A percentile compares a stretch with the other conserved stretches of the same genome.
These are phyloP conservation scores for Mythimna loreyi DNA, from an alignment of 2,888 invertebrate genomes.

Conservation along the genomic window DNA sequence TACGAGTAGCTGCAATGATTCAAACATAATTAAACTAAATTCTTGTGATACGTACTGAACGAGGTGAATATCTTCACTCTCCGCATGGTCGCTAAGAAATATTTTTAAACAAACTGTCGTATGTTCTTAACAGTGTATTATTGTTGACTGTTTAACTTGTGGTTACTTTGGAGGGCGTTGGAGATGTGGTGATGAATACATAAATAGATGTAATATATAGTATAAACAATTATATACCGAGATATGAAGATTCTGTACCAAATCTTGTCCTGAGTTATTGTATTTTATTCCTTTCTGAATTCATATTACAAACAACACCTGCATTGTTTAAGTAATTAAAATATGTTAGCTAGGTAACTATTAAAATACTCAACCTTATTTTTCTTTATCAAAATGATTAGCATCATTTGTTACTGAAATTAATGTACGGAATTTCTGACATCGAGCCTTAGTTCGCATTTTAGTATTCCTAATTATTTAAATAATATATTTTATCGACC, in stretches of 20 bases:
- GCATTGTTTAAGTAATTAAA: neutral
- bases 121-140: constrained; percentile 79
- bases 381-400: constrained; percentile 3
- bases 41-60: constrained; percentile 85
- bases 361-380: neutral
- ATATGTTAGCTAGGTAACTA: neutral
- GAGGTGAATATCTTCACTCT: constrained; percentile 82
- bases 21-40: constrained; percentile 74
- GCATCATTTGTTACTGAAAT: constrained; percentile 18
- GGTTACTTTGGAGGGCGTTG: constrained; percentile 35
- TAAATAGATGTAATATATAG: neutral
- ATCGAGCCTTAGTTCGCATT: neutral
- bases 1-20: constrained; percentile 49
- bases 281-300: neutral
- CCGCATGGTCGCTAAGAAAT: constrained; percentile 82
- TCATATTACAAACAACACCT: neutral
- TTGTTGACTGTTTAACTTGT: constrained; percentile 82
- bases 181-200: constrained; percentile 46
- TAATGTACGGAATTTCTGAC: constrained; percentile 16
- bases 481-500: neutral
- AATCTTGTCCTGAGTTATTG: too few relatives aligned
- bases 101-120: constrained; percentile 77
- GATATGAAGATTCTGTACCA: too few relatives aligned
- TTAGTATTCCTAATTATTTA: constrained; percentile 11
- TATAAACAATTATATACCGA: too few relatives aligned